Conservation (phyloP, 2,113 vertebrate species). For the Vombatus ursinus region DNA sequence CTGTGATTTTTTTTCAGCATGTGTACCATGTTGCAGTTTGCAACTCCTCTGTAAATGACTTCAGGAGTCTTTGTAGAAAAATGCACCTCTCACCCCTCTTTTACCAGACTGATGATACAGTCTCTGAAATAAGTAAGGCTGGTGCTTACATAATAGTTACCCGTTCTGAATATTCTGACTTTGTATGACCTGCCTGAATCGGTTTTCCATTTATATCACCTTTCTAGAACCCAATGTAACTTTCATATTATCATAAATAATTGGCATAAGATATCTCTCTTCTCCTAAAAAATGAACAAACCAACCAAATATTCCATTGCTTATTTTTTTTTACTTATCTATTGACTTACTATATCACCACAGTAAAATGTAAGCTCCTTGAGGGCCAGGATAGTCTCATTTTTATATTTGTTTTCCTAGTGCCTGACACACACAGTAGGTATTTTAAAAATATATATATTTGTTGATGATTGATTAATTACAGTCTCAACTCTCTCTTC, state of each 20-base stretch:
- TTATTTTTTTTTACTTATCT: background rate
- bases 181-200: no score
- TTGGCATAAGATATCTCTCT: background rate
- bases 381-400: background rate
- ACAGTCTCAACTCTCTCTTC: background rate
- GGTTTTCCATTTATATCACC: no score
- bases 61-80: no score
- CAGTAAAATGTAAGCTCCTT: background rate
- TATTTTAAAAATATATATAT: background rate
- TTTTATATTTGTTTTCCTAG: background rate
- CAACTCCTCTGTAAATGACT: no score
- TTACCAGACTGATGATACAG: no score
- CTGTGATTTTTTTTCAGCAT: background rate
- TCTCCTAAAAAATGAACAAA: background rate
- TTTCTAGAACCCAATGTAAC: background rate
- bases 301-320: background rate
- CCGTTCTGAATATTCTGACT: no score
- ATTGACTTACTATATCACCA: background rate
- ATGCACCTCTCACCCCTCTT: no score
- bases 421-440: background rate
- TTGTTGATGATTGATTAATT: background rate
- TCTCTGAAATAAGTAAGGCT: no score
- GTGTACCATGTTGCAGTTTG: no score
- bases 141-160: no score
- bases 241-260: background rate